phyloP scores from a whole-genome alignment of 2,888 invertebrate species.

The Crematogaster levior region DNA sequence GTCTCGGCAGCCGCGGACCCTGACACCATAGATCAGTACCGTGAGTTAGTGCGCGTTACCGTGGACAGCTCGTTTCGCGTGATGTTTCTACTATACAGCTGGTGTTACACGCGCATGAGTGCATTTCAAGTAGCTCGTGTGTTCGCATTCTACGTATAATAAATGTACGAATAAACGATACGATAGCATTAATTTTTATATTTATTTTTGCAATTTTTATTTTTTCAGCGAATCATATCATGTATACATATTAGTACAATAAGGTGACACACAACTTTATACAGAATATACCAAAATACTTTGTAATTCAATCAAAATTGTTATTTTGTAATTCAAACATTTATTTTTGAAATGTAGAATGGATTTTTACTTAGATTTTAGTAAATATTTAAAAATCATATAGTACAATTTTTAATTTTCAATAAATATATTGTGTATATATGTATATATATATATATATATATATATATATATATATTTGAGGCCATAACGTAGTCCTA shows the following conservation, averaged over 20 bases:
- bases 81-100: constrained; percentile 62
- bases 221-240: not conserved
- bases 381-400: not conserved
- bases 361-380: not conserved
- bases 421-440: too few species aligned
- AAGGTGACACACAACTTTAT: not conserved
- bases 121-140: constrained; percentile 36
- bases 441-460: too few species aligned
- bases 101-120: constrained; percentile 8
- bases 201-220: not conserved
- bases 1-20: constrained; percentile 64
- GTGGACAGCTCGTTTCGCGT: constrained; percentile 70
- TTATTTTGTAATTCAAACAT: not conserved
- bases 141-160: not conserved
- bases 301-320: too few species aligned
- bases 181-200: not conserved
- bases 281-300: not conserved
- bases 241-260: not conserved
- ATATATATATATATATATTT: too few species aligned
- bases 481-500: too few species aligned
- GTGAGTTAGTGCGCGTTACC: constrained; percentile 68
- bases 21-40: constrained; percentile 71
- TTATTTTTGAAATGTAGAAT: not conserved
- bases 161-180: not conserved
- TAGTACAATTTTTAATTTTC: not conserved